Base-by-base conservation (phyloP, 2,113 vertebrate species). In the Meleagris gallopavo region DNA sequence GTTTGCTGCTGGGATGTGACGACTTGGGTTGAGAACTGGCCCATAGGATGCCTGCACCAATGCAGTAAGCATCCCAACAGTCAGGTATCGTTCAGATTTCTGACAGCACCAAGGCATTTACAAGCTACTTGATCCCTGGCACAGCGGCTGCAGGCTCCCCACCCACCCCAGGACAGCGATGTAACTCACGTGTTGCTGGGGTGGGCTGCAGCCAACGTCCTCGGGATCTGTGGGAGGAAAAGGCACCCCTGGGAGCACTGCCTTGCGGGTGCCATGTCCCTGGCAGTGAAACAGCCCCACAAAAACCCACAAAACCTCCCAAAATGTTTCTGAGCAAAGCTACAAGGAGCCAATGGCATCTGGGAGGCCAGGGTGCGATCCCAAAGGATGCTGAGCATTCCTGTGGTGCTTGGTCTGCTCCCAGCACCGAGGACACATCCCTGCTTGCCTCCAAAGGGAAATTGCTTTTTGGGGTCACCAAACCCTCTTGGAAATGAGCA, bases 171-270 rank as follows among this genome's bases (percentile, higher is more conserved):
- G 32, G 66, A 2, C 71, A 30, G 6, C 0, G 0, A 3, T 0
- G 4, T 0, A 1, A 98, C 99, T 98, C 88, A 99, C 98, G 0
- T 99, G 98, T 72, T 99, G 99, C 62, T 98, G 97, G 27, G 99
- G 99, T 3, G 98, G 96, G 11, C 29, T 93, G 90, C 99, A 99
- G 96, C 98, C 98, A 1, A 99, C 98, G 1, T 99, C 99, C 95
- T 99, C 99, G 1, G 99, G 99, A 91, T 98, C 99, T 99, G 96
- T 52, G 83, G 93, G 73, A 95, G 67, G 87, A 74, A 73, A 38
- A 14, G 40, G 69, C 1, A 76, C 5, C 34, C 48, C 2, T 84
- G 45, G 82, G 48, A 83, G 29, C 78, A 6, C 64, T 57, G 55
- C 30, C 55, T 32, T 19, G 17, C 55, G 32, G 17, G 29, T 11